Base-by-base conservation (phyloP, 2,797 vertebrate species). In the Petrocephalus sullivani region DNA sequence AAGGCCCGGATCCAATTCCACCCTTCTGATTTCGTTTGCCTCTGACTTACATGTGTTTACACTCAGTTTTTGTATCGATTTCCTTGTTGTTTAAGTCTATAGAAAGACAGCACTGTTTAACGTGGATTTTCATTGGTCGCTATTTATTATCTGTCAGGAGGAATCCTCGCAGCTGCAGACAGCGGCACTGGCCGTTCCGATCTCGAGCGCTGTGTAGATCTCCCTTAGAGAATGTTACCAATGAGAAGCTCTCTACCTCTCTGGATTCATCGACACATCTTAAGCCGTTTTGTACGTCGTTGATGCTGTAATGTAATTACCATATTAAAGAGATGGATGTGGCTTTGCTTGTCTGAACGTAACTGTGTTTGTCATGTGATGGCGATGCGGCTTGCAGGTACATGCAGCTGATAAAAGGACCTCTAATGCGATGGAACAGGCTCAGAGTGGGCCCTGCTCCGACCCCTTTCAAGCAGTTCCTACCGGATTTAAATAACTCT, bases 161-260 rank as follows among this genome's bases (percentile, higher is more conserved):
- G 93, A 94, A 95, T 94, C 91, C 92, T 93, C 95, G 92, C 90
- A 92, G 92, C 90, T 92, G 93, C 91, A 94, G 92, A 91, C 95
- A 95, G 58, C 90, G 21, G 90, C 91, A 93, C 90, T 91, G 90
- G 90, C 89, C 90, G 91, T 92, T 86, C 75, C 28, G 94, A 85
- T 92, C 92, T 37, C 91, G 94, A 93, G 92, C 94, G 93, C 93
- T 94, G 94, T 96, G 90, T 96, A 94, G 95, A 94, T 94, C 96
- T 95, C 94, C 89, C 87, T 64, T 61, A 94, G 93, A 95, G 96
- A 96, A 96, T 97, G 96, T 97, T 96, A 96, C 95, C 94, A 95
- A 93, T 92, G 93, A 95, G 95, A 96, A 96, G 95, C 92, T 95
- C 97, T 97, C 97, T 97, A 97, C 97, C 97, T 99, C 97, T 96